Evolutionary conservation across 2,113 vertebrate genomes (phyloP).

Genomic region (Willisornis vidua): DNA sequence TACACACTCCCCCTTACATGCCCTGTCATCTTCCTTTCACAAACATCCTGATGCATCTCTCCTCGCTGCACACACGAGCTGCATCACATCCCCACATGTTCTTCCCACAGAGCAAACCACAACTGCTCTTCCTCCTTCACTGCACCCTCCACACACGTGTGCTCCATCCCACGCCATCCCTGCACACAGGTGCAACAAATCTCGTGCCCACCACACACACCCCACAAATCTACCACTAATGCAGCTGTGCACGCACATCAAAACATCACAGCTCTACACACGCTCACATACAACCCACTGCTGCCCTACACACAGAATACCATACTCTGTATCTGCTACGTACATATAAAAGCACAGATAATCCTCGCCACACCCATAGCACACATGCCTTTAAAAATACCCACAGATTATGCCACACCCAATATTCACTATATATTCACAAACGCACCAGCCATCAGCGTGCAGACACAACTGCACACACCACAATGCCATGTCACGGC

Average conservation of each 20-base stretch:
- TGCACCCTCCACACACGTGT: background rate
- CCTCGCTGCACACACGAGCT: fast-evolving
- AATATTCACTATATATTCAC: background rate
- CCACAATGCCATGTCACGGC: background rate
- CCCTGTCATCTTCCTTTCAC: background rate
- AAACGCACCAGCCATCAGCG: background rate
- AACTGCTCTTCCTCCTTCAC: background rate
- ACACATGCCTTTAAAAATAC: background rate
- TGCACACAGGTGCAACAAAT: background rate
- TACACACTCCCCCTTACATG: background rate
- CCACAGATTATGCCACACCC: background rate
- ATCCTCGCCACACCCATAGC: background rate
- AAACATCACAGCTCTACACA: background rate
- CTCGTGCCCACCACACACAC: background rate
- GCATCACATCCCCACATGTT: background rate
- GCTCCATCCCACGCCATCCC: background rate
- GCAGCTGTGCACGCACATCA: background rate
- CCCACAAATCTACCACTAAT: background rate
- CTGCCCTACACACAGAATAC: background rate
- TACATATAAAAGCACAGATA: background rate
- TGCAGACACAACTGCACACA: background rate
- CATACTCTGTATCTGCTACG: background rate
- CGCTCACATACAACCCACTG: background rate
- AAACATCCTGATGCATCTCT: background rate
- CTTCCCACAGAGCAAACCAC: background rate